These are phyloP conservation scores for Picathartes gymnocephalus DNA, from an alignment of 2,113 vertebrate genomes.

Conservation along the genomic window DNA sequence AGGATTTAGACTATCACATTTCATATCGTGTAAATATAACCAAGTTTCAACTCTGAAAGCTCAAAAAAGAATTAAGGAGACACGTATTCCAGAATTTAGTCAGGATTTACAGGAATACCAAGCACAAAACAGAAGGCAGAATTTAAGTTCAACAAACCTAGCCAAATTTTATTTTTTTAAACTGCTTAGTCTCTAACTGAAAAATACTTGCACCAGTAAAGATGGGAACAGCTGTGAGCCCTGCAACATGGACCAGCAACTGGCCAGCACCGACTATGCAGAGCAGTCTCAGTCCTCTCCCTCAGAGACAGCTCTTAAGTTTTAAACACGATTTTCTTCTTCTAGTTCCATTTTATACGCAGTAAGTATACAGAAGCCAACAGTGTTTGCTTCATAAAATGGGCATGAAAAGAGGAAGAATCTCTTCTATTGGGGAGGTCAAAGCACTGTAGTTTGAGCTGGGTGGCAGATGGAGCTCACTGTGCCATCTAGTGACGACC, in stretches of 20 bases:
- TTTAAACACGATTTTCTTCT: neutral
- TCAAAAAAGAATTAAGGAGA: neutral
- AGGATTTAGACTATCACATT: neutral
- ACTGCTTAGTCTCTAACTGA: neutral
- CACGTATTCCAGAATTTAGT: neutral
- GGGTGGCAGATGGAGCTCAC: neutral
- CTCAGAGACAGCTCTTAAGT: neutral
- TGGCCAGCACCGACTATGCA: neutral
- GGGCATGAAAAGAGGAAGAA: neutral
- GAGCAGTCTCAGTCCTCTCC: neutral
- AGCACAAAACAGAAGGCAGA: neutral
- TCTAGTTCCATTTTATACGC: neutral
- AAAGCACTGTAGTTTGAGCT: neutral
- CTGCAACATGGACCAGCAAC: neutral
- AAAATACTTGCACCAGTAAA: neutral
- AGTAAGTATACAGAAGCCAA: neutral
- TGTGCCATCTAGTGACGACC: conserved; percentile 20
- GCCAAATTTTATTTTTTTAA: neutral
- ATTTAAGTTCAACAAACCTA: neutral
- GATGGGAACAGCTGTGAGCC: neutral
- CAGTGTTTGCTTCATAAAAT: neutral
- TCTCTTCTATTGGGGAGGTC: accelerated
- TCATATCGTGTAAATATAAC: neutral
- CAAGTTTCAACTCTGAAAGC: neutral
- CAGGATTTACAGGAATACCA: neutral